Base-by-base conservation (phyloP, 37 sponge, comb jelly and placozoan species). In the Tethya wilhelma region DNA sequence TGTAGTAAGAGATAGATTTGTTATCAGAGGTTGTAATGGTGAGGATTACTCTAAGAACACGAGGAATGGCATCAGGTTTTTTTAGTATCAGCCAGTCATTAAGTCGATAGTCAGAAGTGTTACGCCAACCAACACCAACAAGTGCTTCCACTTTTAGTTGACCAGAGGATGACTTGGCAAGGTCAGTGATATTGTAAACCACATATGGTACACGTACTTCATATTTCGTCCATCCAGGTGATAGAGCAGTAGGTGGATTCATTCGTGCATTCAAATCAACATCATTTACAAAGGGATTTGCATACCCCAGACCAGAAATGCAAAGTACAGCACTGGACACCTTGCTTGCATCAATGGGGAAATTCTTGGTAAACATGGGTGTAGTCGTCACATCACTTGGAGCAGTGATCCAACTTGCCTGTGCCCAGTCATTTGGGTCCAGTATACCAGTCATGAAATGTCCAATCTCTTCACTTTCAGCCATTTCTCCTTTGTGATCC, bases 151-250 rank as follows among this genome's bases (percentile, higher is more conserved):
- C 37, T 4, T 68, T 66, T 31, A n/a, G 36, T 12, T 23, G 26
- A 44, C 22, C 38, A 1, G 53, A 49, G 14, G 59, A 28, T 29
- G 19, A 23, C 40, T 20, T 31, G 44, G 79, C 37, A 14, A 62
- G 25, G 26, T 69, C 31, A 28, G 77, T 62, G 34, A 88, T 42
- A 42, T 67, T 39, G 56, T 62, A 88, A 1, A 44, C 44, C 23
- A 75, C 45, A 39, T 82, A 82, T 31, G 83, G 78, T 5, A 70
- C 77, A 17, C 78, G 71, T 7, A 44, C 17, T 69, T 88, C 83
- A 41, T 88, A 88, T 1, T 88, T 69, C 0, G 89, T 82, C 89
- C 89, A 88, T n/a, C 89, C 89, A n/a, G 89, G 89, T 20, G 69
- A 26, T 20, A 88, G 49, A n/a, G 71, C 69, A 33, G 82, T 65